Evolutionary conservation across 2,113 vertebrate genomes (phyloP), one percentile per base, ranked within the genome.

Genomic region (Phocoena sinus): DNA sequence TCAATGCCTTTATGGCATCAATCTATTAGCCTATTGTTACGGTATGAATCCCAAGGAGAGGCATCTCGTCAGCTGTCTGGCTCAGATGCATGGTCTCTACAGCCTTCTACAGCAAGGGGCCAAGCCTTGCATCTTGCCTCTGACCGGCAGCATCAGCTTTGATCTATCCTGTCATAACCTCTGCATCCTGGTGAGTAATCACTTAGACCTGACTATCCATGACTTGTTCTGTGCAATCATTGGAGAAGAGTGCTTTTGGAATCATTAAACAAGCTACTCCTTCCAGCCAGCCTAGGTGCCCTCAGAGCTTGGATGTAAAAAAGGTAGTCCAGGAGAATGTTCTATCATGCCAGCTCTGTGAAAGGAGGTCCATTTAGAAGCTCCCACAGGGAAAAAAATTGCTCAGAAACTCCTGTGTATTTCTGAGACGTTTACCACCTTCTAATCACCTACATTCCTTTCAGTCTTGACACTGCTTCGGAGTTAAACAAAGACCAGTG

Each of bases 11-110:
- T 97, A 97, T 96, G 97, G 96, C 97, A 98, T 98, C 97, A 98
- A 98, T 98, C 98, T 98, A 94, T 98, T 98, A 98, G 95, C 95
- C 94, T 95, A 62, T 98, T 98, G 95, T 98, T 98, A 93, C 96
- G 96, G n/a, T 95, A 96, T 98, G 97, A 97, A 98, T 97, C 89
- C 94, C 47, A 94, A 95, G 96, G 97, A 97, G 96, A 97, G 67
- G 58, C 98, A 67, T 95, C 85, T 86, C 56, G 0, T 96, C 96
- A 98, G 95, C 96, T 83, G 92, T 90, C 98, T 97, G 95, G 83
- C 98, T 98, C 94, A 92, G 97, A 98, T 33, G 67, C 65, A 95
- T 8, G 47, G 33, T 83, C 89, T 96, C 62, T 36, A 73, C 80
- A 96, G 87, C 71, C 86, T 96, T 93, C 89, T 97, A 90, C 87